These are phyloP conservation scores for Merodon equestris DNA, from an alignment of 2,888 invertebrate genomes.

Conservation along the genomic window DNA sequence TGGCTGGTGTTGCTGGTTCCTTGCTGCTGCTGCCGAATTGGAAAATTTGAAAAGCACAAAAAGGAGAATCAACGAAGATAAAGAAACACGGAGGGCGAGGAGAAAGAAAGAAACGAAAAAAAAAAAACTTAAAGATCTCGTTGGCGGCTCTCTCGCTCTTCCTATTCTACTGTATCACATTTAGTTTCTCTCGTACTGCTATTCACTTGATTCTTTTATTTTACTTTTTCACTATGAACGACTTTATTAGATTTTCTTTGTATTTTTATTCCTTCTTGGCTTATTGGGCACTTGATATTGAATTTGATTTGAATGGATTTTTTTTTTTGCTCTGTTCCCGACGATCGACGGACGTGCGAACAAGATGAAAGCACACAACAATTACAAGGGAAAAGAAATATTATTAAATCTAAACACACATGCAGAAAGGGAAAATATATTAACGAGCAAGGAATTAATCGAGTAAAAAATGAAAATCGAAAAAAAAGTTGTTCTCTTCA, in stretches of 20 bases:
- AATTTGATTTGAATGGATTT: background rate
- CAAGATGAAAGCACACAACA: slow-evolving; percentile 3
- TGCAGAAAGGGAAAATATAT: slow-evolving; percentile 52
- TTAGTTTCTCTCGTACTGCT: slow-evolving; percentile 41
- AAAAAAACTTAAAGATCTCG: slow-evolving; percentile 32
- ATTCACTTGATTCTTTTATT: slow-evolving; percentile 42
- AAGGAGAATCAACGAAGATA: no score
- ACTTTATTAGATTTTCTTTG: slow-evolving; percentile 26
- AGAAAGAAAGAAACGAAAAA: background rate
- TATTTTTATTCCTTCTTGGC: slow-evolving; percentile 16
- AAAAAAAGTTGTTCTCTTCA: slow-evolving; percentile 49
- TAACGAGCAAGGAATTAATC: slow-evolving; percentile 27
- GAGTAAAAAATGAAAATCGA: slow-evolving; percentile 35
- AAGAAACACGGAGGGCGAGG: no score
- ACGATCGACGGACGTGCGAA: no score
- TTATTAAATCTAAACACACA: no score
- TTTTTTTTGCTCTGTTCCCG: background rate
- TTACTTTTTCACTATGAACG: slow-evolving; percentile 26
- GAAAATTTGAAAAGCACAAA: slow-evolving; percentile 30
- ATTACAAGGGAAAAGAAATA: no score
- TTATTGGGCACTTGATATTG: slow-evolving; percentile 2
- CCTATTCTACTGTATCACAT: slow-evolving; percentile 53
- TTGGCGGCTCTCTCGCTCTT: slow-evolving; percentile 33
- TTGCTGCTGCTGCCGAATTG: slow-evolving; percentile 42
- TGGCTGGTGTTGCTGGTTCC: slow-evolving; percentile 20